Evolutionary conservation across 2,797 vertebrate genomes (phyloP).

Genomic region (Sebastes hubbsi): DNA sequence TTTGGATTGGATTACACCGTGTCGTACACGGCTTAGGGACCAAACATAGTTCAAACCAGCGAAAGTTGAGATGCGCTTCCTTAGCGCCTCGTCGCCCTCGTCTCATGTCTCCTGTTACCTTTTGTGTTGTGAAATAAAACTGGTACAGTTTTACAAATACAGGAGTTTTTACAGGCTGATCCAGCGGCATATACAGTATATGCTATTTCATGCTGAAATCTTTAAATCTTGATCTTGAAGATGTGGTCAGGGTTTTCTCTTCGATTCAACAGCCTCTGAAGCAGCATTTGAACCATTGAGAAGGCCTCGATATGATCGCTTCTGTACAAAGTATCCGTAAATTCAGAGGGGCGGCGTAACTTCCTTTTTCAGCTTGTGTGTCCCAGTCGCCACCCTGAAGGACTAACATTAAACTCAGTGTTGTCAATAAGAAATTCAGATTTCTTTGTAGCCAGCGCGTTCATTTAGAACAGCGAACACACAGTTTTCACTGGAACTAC

Average conservation of each 20-base stretch:
- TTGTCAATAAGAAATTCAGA: too few species aligned
- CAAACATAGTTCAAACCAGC: slow-evolving; percentile 35
- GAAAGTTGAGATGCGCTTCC: slow-evolving; percentile 35
- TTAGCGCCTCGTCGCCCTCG: background rate
- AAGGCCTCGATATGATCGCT: too few species aligned
- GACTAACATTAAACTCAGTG: too few species aligned
- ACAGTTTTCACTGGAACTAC: too few species aligned
- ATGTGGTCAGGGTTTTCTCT: background rate
- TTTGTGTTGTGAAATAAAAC: background rate
- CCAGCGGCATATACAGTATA: background rate
- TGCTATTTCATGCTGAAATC: background rate
- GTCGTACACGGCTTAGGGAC: slow-evolving; percentile 44
- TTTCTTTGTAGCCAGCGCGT: too few species aligned
- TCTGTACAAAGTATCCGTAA: too few species aligned
- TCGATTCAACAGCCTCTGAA: background rate
- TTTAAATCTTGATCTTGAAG: background rate
- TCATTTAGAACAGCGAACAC: too few species aligned
- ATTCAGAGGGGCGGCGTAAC: too few species aligned
- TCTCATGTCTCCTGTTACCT: background rate
- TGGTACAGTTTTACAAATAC: background rate
- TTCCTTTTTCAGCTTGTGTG: too few species aligned
- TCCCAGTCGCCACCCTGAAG: too few species aligned
- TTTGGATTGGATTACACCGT: slow-evolving; percentile 64
- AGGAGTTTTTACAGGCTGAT: background rate
- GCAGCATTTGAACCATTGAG: background rate